These are phyloP conservation scores for Schizaphis graminum DNA, from an alignment of 2,888 invertebrate genomes.

Conservation along the genomic window DNA sequence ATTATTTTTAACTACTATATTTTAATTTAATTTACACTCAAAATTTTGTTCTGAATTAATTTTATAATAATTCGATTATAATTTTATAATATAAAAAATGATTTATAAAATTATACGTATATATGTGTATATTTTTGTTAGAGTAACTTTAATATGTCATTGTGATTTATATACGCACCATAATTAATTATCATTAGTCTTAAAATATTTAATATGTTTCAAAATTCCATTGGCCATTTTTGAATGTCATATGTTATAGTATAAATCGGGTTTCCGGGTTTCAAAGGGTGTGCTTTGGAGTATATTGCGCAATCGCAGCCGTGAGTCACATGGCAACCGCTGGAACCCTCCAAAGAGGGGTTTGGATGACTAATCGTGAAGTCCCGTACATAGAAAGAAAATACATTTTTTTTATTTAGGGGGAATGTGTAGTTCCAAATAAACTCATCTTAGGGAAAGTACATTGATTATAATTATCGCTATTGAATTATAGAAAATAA, in stretches of 20 bases:
- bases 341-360: conserved; percentile 55
- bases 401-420: conserved; percentile 21
- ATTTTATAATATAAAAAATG: neutral
- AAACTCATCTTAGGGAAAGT: conserved; percentile 45
- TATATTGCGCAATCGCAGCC: conserved; percentile 40
- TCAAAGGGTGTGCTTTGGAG: neutral
- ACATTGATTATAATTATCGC: neutral
- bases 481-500: conserved; percentile 30
- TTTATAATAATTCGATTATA: neutral
- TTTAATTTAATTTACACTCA: neutral
- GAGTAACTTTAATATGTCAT: neutral
- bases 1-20: neutral
- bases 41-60: neutral
- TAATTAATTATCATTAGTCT: neutral
- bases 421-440: conserved; percentile 34
- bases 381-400: conserved; percentile 11
- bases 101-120: neutral
- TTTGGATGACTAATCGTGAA: conserved; percentile 63
- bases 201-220: conserved; percentile 1
- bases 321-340: conserved; percentile 65
- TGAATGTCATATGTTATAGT: neutral
- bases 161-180: neutral
- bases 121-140: neutral
- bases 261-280: neutral
- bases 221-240: conserved; percentile 24